Percentiles rank a stretch among this genome's conserved stretches.
These are phyloP conservation scores for Lepidotrigona ventralis DNA, from an alignment of 1,140 invertebrate species.

Conservation along the genomic window DNA sequence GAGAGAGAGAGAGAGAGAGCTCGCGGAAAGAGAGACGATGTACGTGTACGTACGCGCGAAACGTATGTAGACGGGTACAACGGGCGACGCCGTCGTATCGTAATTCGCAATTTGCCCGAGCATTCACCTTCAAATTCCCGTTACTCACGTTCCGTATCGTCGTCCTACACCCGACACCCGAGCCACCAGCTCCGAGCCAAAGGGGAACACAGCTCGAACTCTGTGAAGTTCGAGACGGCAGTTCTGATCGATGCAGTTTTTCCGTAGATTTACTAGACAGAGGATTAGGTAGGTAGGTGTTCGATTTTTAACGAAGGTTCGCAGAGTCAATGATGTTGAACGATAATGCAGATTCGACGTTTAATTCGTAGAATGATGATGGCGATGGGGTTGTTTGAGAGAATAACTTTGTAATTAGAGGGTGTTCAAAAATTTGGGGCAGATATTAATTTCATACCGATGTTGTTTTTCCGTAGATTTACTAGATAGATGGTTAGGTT, in stretches of 20 bases:
- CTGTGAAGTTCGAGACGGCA: not conserved
- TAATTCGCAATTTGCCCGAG: conserved; percentile 67
- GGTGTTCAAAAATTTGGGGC: too few relatives aligned
- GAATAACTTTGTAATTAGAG: too few relatives aligned
- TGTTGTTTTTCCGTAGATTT: too few relatives aligned
- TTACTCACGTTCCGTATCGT: conserved; percentile 65
- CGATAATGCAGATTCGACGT: too few relatives aligned
- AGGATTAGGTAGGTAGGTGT: too few relatives aligned
- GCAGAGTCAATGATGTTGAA: too few relatives aligned
- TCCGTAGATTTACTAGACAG: not conserved
- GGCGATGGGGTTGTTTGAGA: too few relatives aligned
- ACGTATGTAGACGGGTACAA: conserved; percentile 14
- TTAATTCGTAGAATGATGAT: too few relatives aligned
- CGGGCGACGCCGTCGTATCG: conserved; percentile 52
- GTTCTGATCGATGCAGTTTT: not conserved
- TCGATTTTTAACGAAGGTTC: too few relatives aligned
- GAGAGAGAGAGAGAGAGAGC: too few relatives aligned
- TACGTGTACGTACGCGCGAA: not conserved
- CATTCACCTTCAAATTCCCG: conserved; percentile 68
- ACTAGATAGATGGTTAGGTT: too few relatives aligned
- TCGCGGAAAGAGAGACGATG: not conserved
- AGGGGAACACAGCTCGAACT: not conserved
- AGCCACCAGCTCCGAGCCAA: conserved; percentile 24
- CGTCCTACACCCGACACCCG: conserved; percentile 47
- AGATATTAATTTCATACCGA: too few relatives aligned